A percentile compares a stretch with the other conserved stretches of the same genome.
Conservation (phyloP, 2,888 invertebrate species). For the Andrena haemorrhoa region DNA sequence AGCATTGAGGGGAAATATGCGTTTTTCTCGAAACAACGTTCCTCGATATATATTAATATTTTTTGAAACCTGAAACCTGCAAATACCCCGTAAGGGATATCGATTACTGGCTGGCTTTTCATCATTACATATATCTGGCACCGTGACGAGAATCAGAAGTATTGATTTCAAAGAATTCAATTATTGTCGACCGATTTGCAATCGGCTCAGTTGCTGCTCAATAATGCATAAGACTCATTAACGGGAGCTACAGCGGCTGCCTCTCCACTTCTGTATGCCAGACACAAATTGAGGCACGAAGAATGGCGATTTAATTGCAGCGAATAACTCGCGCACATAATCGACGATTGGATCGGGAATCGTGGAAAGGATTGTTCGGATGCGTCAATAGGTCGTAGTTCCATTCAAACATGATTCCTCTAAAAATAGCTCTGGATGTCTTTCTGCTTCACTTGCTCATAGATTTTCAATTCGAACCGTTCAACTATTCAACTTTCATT, state of each 20-base stretch:
- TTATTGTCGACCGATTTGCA: not conserved
- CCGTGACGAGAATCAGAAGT: not conserved
- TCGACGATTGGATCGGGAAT: not conserved
- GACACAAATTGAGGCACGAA: slow-evolving; percentile 11
- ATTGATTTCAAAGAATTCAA: not conserved
- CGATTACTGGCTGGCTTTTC: too few relatives aligned
- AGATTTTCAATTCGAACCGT: too few relatives aligned
- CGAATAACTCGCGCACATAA: slow-evolving; percentile 8
- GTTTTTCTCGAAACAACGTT: too few relatives aligned
- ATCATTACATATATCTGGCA: not conserved
- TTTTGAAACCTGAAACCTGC: too few relatives aligned
- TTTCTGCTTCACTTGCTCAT: too few relatives aligned
- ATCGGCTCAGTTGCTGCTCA: not conserved
- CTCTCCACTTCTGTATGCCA: not conserved
- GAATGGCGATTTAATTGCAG: slow-evolving; percentile 15
- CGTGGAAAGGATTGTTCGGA: not conserved
- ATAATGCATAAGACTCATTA: slow-evolving; percentile 10
- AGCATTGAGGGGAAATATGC: too few relatives aligned
- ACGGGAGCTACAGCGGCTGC: not conserved
- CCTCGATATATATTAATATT: not conserved
- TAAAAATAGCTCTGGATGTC: too few relatives aligned
- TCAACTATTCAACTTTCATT: not conserved
- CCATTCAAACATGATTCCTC: not conserved
- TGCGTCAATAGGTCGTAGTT: slow-evolving; percentile 3
- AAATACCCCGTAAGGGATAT: too few relatives aligned